Evolutionary conservation across 2,113 vertebrate genomes (phyloP).

Genomic region (Oreamnos americanus): DNA sequence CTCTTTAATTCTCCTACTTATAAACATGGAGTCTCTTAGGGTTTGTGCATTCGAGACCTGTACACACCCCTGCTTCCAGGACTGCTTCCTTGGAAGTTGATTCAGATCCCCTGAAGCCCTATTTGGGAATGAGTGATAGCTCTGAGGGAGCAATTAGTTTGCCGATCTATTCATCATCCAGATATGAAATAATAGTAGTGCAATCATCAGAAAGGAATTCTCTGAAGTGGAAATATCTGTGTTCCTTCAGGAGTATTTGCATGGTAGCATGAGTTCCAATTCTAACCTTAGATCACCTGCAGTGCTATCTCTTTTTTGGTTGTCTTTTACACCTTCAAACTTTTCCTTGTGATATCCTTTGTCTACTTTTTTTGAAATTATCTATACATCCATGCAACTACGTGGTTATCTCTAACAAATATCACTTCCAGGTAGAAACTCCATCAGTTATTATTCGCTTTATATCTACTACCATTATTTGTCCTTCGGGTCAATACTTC

Average conservation of each 20-base stretch:
- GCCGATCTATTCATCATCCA: background rate
- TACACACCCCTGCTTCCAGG: background rate
- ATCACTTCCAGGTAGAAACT: background rate
- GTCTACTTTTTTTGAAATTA: background rate
- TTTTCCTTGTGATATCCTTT: background rate
- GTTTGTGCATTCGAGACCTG: background rate
- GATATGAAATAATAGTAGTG: background rate
- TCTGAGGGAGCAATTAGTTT: slow-evolving; percentile 50
- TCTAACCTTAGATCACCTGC: background rate
- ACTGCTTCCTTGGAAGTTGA: background rate
- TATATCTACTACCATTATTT: background rate
- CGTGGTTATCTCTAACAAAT: background rate
- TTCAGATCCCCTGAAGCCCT: background rate
- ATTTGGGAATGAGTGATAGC: background rate
- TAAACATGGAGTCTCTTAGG: background rate
- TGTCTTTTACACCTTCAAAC: background rate
- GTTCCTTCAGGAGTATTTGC: background rate
- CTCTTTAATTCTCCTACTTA: background rate
- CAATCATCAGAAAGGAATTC: background rate
- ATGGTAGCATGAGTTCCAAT: background rate
- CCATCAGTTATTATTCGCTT: background rate
- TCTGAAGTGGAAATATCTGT: background rate
- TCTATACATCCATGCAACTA: background rate
- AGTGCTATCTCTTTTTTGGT: background rate
- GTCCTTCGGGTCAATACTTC: background rate